Evolutionary conservation across 92 coral and sea anemone species (phyloP), one percentile per base, ranked within the genome.

Genomic region (Phenganax stokvisi): DNA sequence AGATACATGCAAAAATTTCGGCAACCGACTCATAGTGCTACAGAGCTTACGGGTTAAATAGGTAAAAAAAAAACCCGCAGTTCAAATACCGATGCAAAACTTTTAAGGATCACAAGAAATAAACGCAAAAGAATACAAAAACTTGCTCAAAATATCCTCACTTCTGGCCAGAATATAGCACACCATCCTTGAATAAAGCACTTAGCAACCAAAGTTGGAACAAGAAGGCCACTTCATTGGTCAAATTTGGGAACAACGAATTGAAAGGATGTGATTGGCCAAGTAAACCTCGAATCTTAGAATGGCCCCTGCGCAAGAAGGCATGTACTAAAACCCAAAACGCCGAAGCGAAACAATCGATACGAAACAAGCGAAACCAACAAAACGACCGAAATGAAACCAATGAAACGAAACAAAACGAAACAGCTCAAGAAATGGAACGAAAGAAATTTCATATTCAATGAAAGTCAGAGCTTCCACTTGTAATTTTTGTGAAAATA

Each of bases 1-100:
- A 2, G 72, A 17, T 11, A 31, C 25, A n/a, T 85, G 85, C 51
- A 75, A 55, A 81, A 85, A 85, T 37, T 80, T 85, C 15, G 88
- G 88, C n/a, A 73, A 31, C 72, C 68, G 7, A 79, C 20, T 6
- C 80, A 75, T 75, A 12, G 3, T 25, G 3, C 3, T 10, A 30
- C 0, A 2, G 1, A 29, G 54, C 17, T 0, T 16, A 13, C 51
- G 7, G 13, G 6, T 12, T 3, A 71, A 12, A 71, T 6, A 59
- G 16, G 16, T 59, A 0, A 13, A 13, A 0, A n/a, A 0, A 20
- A 59, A 13, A 59, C 15, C 65, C 0, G 65, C 65, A 59, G 1
- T 30, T 9, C 37, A 71, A 71, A 30, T 17, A 71, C 16, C 6
- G 8, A 52, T 12, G n/a, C 8, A 16, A 55, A 4, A 29, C 1